Evolutionary conservation across 2,113 vertebrate genomes (phyloP).

Genomic region (Canis aureus): DNA sequence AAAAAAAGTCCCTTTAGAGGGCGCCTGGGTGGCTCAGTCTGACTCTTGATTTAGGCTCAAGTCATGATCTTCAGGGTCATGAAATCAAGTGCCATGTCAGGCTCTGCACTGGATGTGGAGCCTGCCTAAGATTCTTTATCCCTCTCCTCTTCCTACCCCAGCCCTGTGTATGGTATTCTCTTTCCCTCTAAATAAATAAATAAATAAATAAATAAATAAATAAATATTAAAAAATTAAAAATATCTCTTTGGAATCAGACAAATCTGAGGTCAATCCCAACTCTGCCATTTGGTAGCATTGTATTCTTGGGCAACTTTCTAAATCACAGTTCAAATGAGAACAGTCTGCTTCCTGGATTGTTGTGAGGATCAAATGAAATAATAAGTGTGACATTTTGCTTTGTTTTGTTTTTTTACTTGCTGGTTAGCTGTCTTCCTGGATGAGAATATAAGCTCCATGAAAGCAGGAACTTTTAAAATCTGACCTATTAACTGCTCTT

Average conservation of each 20-base stretch:
- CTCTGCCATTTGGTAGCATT: not conserved
- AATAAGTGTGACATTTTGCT: not conserved
- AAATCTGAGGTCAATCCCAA: not conserved
- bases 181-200: not conserved
- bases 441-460: not conserved
- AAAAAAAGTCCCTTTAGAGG: not conserved
- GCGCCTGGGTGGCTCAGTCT: not conserved
- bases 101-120: not conserved
- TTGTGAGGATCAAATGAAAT: conserved; percentile 18
- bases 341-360: not conserved
- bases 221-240: not conserved
- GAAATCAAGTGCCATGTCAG: not conserved
- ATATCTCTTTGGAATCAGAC: conserved; percentile 8
- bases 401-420: not conserved
- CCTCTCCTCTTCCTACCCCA: not conserved
- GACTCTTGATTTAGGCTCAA: not conserved
- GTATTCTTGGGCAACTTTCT: not conserved
- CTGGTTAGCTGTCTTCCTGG: conserved; percentile 22
- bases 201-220: no score
- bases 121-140: not conserved
- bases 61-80: not conserved
- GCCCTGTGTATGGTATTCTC: not conserved
- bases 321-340: not conserved
- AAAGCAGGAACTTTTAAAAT: not conserved
- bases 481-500: not conserved